Percentiles rank a stretch among this genome's conserved stretches.
Conservation (phyloP, 2,888 invertebrate species). For the Linnaemya vulpina region DNA sequence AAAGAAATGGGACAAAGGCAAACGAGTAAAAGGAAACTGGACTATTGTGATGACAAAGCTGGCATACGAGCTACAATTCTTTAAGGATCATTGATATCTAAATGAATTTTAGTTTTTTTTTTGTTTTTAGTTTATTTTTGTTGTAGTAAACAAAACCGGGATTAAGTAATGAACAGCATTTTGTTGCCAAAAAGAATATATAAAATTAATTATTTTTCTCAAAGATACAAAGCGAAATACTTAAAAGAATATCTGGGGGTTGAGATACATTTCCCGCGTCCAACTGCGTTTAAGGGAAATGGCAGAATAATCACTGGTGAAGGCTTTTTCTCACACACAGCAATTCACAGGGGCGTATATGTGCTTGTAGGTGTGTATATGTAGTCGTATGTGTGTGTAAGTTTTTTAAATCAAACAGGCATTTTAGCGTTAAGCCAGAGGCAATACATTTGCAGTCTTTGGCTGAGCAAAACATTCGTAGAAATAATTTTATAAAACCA, state of each 20-base stretch:
- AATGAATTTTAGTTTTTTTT: constrained; percentile 12
- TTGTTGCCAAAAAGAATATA: neutral
- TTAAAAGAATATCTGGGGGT: neutral
- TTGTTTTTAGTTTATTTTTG: too few relatives aligned
- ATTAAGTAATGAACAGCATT: neutral
- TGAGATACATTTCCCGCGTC: neutral
- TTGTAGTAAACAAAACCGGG: neutral
- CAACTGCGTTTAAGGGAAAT: neutral
- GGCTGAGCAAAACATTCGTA: too few relatives aligned
- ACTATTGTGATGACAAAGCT: constrained; percentile 28
- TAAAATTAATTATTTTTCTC: constrained; percentile 3
- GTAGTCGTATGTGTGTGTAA: too few relatives aligned
- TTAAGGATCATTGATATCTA: constrained; percentile 27
- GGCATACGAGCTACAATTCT: neutral
- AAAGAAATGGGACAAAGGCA: neutral
- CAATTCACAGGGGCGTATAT: neutral
- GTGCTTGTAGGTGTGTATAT: too few relatives aligned
- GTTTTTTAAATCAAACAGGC: too few relatives aligned
- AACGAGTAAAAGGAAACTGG: constrained; percentile 30
- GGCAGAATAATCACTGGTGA: neutral
- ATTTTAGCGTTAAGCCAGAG: too few relatives aligned
- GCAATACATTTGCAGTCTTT: too few relatives aligned
- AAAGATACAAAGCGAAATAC: neutral
- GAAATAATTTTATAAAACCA: too few relatives aligned
- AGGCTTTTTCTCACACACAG: neutral